These are phyloP conservation scores for Piprites chloris DNA, from an alignment of 2,113 vertebrate species.

Conservation along the genomic window DNA sequence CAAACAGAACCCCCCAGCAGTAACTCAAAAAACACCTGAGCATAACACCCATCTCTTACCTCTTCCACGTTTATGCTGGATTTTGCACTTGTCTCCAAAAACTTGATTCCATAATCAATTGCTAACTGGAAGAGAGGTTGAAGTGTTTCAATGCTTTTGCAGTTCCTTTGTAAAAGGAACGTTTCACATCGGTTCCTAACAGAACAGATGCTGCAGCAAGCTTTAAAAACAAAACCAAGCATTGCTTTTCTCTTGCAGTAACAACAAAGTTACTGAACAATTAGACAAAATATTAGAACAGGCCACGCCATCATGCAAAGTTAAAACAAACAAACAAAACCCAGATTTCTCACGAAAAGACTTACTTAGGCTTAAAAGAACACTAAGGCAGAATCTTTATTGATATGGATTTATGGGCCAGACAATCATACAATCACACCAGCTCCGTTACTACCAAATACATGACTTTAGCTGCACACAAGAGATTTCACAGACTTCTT, in stretches of 20 bases:
- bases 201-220: not conserved
- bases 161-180: not conserved
- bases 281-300: not conserved
- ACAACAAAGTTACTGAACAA: not conserved
- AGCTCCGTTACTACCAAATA: not conserved
- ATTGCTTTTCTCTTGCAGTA: not conserved
- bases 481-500: not conserved
- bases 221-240: not conserved
- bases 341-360: not conserved
- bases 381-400: not conserved
- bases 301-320: not conserved
- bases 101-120: conserved; percentile 98
- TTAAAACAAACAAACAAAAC: not conserved
- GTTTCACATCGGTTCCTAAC: not conserved
- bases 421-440: not conserved
- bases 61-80: conserved; percentile 96
- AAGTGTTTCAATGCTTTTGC: conserved; percentile 7
- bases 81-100: conserved; percentile 97
- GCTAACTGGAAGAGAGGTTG: conserved; percentile 82
- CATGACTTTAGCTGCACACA: not conserved
- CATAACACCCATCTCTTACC: conserved; percentile 70
- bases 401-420: not conserved
- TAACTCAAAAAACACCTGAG: not conserved
- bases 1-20: not conserved
- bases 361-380: not conserved